Evolutionary conservation across 2,888 invertebrate genomes (phyloP).

Genomic region (Trichacis sp.): DNA sequence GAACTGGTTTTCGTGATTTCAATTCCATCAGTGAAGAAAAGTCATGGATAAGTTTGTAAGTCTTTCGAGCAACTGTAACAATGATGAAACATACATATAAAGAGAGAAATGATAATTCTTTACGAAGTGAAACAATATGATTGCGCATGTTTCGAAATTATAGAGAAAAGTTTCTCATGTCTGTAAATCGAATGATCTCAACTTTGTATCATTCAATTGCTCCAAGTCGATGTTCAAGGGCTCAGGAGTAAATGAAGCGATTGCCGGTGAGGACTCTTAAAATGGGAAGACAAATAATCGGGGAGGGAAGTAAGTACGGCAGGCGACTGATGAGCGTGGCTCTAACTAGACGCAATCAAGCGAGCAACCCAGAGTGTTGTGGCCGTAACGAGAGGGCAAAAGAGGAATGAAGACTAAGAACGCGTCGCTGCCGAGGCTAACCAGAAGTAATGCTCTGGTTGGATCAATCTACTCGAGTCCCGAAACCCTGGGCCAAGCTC

Average conservation of each 20-base stretch:
- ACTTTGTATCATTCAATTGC: not conserved
- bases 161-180: too few species aligned
- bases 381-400: constrained; percentile 52
- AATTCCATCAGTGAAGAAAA: too few species aligned
- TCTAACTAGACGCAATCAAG: constrained; percentile 68
- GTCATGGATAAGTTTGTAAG: too few species aligned
- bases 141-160: too few species aligned
- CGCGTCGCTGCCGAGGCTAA: constrained; percentile 66
- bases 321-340: constrained; percentile 62
- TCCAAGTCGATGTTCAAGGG: not conserved
- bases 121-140: too few species aligned
- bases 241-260: constrained; percentile 22
- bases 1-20: too few species aligned
- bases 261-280: constrained; percentile 52
- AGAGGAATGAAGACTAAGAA: constrained; percentile 68
- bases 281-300: constrained; percentile 65
- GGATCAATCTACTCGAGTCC: constrained; percentile 63
- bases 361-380: constrained; percentile 58
- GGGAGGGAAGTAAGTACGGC: constrained; percentile 54
- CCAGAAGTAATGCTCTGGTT: constrained; percentile 66
- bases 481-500: constrained; percentile 48
- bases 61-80: too few species aligned
- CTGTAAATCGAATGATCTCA: too few species aligned
- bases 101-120: too few species aligned
- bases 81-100: too few species aligned